Conservation (phyloP, 2,888 invertebrate species). For the Scaptomyza tumidula region DNA sequence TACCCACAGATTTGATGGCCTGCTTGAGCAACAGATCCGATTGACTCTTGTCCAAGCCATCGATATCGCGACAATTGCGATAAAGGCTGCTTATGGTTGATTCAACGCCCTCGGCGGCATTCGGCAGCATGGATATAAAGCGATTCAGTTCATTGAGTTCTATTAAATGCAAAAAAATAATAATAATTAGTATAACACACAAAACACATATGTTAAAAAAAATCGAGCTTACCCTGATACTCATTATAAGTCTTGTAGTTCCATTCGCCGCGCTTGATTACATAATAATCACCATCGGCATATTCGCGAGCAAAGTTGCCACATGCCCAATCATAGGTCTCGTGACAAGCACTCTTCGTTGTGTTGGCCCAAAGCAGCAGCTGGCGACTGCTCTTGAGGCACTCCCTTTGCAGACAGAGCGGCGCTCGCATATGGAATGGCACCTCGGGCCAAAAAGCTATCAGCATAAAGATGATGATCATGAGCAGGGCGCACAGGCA, state of each 20-base stretch:
- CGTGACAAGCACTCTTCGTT: constrained; percentile 81
- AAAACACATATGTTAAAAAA: background rate
- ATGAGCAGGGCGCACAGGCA: constrained; percentile 82
- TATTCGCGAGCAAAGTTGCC: constrained; percentile 83
- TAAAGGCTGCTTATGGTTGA: constrained; percentile 83
- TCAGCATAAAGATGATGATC: constrained; percentile 81
- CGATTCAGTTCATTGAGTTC: constrained; percentile 83
- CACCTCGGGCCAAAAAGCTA: constrained; percentile 84
- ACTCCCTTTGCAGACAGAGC: constrained; percentile 83
- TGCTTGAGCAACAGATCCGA: constrained; percentile 81
- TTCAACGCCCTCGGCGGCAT: constrained; percentile 77
- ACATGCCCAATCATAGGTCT: constrained; percentile 84
- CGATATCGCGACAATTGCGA: constrained; percentile 83
- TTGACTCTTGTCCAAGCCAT: constrained; percentile 82
- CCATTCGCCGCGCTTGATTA: constrained; percentile 84
- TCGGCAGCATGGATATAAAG: constrained; percentile 83
- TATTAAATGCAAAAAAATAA: constrained; percentile 23
- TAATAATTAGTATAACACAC: no score
- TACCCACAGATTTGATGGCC: constrained; percentile 82
- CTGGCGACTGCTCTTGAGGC: constrained; percentile 83
- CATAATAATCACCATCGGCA: constrained; percentile 81
- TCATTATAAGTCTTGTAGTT: constrained; percentile 83
- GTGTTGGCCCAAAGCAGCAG: constrained; percentile 83
- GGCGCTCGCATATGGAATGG: constrained; percentile 83
- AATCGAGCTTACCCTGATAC: constrained; percentile 81